These are phyloP conservation scores for Heliangelus exortis DNA, from an alignment of 2,797 vertebrate species.

Conservation along the genomic window DNA sequence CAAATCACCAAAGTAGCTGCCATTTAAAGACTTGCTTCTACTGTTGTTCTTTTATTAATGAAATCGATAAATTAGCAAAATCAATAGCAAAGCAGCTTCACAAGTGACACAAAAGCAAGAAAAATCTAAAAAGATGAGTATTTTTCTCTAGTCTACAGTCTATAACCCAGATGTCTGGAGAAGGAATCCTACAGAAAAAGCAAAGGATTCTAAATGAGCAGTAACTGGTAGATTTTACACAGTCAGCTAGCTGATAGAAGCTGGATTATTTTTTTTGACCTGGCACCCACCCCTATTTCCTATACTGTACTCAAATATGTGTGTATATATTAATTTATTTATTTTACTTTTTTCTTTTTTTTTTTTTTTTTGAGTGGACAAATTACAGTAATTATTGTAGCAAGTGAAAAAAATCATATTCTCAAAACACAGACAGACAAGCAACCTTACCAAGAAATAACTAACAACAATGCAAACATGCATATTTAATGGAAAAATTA, in stretches of 20 bases:
- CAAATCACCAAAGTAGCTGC: background rate
- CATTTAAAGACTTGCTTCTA: background rate
- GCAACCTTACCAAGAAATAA: background rate
- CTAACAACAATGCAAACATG: background rate
- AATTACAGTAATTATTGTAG: background rate
- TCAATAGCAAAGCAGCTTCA: background rate
- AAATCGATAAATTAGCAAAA: background rate
- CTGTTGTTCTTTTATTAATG: background rate
- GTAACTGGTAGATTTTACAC: background rate
- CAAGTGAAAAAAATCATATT: accelerated
- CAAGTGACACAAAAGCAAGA: background rate
- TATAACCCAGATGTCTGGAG: accelerated
- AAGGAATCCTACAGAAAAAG: background rate
- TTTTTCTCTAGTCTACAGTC: background rate
- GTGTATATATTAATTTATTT: background rate
- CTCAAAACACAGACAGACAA: background rate
- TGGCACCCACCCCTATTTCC: background rate
- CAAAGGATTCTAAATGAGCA: background rate
- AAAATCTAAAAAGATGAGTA: background rate
- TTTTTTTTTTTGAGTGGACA: background rate
- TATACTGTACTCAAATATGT: background rate
- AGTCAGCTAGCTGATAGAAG: background rate
- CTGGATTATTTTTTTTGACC: background rate
- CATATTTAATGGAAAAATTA: too few relatives aligned
- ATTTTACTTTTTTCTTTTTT: background rate